Conservation (phyloP, 2,113 vertebrate species). For the Podocnemis expansa region DNA sequence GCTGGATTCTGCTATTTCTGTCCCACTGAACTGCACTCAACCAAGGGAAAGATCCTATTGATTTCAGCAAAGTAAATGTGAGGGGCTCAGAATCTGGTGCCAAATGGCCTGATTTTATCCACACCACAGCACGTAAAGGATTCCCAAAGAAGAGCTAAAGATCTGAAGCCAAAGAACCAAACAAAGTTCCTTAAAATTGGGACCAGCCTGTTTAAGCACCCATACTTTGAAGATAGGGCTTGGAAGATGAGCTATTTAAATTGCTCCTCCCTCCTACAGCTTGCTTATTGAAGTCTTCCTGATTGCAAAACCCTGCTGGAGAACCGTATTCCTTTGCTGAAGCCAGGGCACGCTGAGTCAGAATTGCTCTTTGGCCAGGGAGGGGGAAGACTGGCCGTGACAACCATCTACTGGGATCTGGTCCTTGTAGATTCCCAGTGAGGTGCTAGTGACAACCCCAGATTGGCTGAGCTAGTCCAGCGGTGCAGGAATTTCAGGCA, state of each 20-base stretch:
- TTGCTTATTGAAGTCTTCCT: not conserved
- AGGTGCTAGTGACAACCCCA: not conserved
- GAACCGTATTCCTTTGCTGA: not conserved
- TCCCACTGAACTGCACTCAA: not conserved
- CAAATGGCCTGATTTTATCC: not conserved
- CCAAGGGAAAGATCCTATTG: too few relatives aligned
- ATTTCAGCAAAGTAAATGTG: not conserved
- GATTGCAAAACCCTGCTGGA: not conserved
- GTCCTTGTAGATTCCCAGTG: not conserved
- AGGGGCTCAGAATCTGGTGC: not conserved
- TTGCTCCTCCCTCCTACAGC: not conserved
- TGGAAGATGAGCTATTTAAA: not conserved
- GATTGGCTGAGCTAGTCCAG: not conserved
- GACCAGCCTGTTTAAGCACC: not conserved
- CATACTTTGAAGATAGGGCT: not conserved
- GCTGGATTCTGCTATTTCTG: not conserved
- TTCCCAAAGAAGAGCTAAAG: not conserved
- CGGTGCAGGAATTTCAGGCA: not conserved
- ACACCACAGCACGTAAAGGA: not conserved
- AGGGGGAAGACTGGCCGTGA: not conserved
- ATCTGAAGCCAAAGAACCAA: too few relatives aligned
- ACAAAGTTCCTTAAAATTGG: not conserved
- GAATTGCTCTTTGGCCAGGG: not conserved
- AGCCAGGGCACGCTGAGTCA: not conserved
- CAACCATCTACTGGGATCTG: not conserved